Evolutionary conservation across 2,888 invertebrate genomes (phyloP).

Genomic region (Listrodromus nycthemerus): DNA sequence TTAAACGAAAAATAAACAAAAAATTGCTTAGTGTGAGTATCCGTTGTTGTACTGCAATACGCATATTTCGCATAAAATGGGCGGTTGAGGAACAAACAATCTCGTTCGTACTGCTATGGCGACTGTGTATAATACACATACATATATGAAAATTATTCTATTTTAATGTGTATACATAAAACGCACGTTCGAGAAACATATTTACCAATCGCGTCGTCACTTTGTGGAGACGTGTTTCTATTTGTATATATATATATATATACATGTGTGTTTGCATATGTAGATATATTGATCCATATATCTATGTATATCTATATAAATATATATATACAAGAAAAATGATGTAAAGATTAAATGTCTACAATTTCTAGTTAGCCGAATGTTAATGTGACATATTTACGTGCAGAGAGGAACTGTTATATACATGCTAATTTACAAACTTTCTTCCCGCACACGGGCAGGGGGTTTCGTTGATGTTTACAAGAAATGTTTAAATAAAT

Average conservation of each 20-base stretch:
- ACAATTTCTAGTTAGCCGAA: conserved; percentile 15
- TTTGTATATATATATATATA: not conserved
- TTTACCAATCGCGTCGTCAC: conserved; percentile 53
- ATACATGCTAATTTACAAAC: conserved; percentile 29
- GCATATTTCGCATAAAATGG: conserved; percentile 36
- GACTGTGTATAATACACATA: conserved; percentile 39
- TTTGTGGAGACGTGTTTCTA: conserved; percentile 53
- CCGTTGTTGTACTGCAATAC: conserved; percentile 23
- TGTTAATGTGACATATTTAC: conserved; percentile 35
- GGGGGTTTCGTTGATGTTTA: conserved; percentile 64
- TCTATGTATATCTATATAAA: conserved; percentile 47
- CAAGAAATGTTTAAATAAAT: conserved; percentile 43
- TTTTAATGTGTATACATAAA: conserved; percentile 40
- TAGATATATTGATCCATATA: conserved; percentile 50
- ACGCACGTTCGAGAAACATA: conserved; percentile 35
- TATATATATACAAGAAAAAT: conserved; percentile 35
- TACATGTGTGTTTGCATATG: too few species aligned
- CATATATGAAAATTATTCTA: conserved; percentile 29
- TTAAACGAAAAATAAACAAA: not conserved
- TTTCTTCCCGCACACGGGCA: conserved; percentile 17
- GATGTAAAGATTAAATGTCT: conserved; percentile 11
- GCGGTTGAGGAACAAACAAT: conserved; percentile 23
- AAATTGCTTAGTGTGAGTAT: conserved; percentile 27
- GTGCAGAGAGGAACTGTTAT: conserved; percentile 20
- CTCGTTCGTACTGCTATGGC: conserved; percentile 34